Conservation (phyloP, 2,888 invertebrate genomes). For the Polyommatus icarus region DNA sequence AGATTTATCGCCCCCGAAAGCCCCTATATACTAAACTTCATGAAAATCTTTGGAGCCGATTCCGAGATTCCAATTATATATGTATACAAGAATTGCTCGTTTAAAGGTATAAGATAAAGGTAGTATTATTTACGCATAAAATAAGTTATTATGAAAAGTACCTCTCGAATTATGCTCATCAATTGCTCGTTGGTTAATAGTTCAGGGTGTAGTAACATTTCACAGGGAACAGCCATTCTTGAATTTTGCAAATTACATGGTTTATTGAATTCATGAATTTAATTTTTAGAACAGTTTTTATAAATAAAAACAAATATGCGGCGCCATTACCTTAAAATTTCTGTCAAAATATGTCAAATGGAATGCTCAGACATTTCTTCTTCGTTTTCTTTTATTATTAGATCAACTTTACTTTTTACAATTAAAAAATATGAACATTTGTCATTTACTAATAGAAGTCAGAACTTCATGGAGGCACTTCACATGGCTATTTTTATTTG, state of each 20-base stretch:
- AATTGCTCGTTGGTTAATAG: constrained; percentile 67
- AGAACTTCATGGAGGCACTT: no score
- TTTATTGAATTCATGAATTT: constrained; percentile 13
- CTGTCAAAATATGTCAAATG: background rate
- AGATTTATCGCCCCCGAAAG: no score
- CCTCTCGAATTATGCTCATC: constrained; percentile 65
- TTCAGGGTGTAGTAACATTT: constrained; percentile 73
- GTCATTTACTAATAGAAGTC: no score
- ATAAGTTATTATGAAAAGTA: constrained; percentile 40
- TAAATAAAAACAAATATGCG: background rate
- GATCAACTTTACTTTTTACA: background rate
- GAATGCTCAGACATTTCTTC: background rate
- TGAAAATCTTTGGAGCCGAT: no score
- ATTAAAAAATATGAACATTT: no score
- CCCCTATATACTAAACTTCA: no score
- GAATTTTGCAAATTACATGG: background rate
- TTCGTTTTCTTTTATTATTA: background rate
- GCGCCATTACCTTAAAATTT: background rate
- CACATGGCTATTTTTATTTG: no score
- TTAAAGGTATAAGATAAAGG: no score
- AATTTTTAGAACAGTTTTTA: background rate
- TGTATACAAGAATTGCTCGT: no score
- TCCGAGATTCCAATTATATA: no score
- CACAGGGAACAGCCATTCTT: constrained; percentile 62
- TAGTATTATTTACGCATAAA: no score